Base-by-base conservation (phyloP, 2,888 invertebrate species). In the Muschampia plurimacula region DNA sequence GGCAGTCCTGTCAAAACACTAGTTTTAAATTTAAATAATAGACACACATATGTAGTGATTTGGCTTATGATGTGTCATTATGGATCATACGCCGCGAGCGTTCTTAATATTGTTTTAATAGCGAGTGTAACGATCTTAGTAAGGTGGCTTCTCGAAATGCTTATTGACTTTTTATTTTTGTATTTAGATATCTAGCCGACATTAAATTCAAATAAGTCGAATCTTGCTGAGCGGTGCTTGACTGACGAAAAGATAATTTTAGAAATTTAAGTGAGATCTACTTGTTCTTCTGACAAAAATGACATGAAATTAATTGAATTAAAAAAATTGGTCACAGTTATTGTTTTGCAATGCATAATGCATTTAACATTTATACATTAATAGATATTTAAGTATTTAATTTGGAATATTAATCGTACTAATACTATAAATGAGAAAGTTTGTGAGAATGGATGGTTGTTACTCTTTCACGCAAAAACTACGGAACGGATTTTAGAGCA, bases 81-180 rank as follows among this genome's bases (percentile, higher is more conserved):
- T 57, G 74, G 66, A 76, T 66, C 74, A 71, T 75, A 44, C 44
- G 76, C 80, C 76, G 49, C 70, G 59, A 77, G 80, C 79, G 68
- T 7, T 68, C 78, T 74, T 81, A 80, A 81, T 81, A 78, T 75
- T 74, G 74, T 80, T 81, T 80, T 81, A 81, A 81, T 81, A 78
- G 80, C 73, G 22, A 55, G 65, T 62, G 71, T 71, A 69, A 69
- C 71, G 73, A 69, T 73, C 68, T 72, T 59, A 66, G 69, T 74
- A 71, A 71, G 71, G 64, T 55, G 64, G 63, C 73, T 65, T 60
- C 55, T 57, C 64, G 64, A 70, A 64, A 70, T 64, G 57, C 46
- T 65, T 70, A 64, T 44, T 70, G 57, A 44, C 59, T 70, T 65
- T 65, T 65, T 70, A 59, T 59, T 70, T 41, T 70, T 12, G 59